Evolutionary conservation across 2,113 vertebrate species (phyloP).

Genomic region (Cynocephalus volans): DNA sequence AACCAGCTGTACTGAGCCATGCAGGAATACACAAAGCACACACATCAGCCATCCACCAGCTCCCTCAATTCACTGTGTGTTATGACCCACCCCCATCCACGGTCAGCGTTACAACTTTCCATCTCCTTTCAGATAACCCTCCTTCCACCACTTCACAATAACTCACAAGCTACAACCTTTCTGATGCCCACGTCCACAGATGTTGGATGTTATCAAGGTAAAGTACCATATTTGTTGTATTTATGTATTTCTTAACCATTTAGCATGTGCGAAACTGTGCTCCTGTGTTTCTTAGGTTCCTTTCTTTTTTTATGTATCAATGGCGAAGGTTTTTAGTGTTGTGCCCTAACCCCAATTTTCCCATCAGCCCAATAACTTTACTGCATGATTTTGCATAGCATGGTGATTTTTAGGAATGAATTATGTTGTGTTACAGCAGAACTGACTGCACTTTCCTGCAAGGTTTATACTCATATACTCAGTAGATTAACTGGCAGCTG

Average conservation of each 20-base stretch:
- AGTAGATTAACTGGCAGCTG: neutral
- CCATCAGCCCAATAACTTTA: neutral
- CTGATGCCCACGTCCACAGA: neutral
- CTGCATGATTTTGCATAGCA: neutral
- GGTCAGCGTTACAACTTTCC: neutral
- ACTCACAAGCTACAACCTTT: neutral
- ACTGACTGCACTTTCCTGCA: neutral
- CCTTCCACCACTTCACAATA: neutral
- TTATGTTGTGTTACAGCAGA: neutral
- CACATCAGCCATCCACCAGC: neutral
- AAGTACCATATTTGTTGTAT: neutral
- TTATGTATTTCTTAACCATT: neutral
- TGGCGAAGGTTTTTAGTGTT: neutral
- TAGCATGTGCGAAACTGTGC: neutral
- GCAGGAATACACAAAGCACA: neutral
- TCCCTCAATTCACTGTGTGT: neutral
- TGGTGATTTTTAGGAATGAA: neutral
- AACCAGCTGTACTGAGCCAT: constrained; percentile 10
- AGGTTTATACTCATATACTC: neutral
- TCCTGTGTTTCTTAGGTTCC: neutral
- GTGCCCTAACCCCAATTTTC: neutral
- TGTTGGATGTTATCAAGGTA: neutral
- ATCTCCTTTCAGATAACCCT: neutral
- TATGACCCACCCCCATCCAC: neutral
- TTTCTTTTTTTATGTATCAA: neutral